Percentiles rank a stretch among this genome's conserved stretches.
Conservation (phyloP, 2,888 invertebrate species). For the Aspidiotus destructor region DNA sequence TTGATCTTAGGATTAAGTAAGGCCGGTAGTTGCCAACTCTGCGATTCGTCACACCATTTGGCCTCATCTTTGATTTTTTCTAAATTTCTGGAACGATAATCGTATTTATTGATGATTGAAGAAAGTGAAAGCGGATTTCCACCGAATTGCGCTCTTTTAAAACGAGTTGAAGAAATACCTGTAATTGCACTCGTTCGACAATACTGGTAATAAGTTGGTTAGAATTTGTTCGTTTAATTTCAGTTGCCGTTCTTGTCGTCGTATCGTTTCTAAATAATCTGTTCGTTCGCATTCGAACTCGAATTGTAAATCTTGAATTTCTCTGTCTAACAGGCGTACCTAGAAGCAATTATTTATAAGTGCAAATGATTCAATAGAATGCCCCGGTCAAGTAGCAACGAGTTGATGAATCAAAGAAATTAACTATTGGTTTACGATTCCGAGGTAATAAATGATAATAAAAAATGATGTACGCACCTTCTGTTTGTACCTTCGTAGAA, state of each 20-base stretch:
- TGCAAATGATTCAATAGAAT: not conserved
- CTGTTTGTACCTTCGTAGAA: constrained; percentile 54
- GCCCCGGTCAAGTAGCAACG: not conserved
- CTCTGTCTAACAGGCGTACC: constrained; percentile 55
- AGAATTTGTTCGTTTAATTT: constrained; percentile 57
- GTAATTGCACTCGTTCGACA: constrained; percentile 65
- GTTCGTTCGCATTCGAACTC: constrained; percentile 72
- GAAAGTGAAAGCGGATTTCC: not conserved
- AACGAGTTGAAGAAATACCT: constrained; percentile 42
- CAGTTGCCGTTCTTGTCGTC: constrained; percentile 59
- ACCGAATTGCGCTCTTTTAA: no score
- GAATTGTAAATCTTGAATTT: constrained; percentile 64
- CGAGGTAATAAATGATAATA: not conserved
- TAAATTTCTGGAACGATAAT: constrained; percentile 48
- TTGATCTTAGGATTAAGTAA: constrained; percentile 54
- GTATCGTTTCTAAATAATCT: constrained; percentile 73
- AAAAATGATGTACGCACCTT: constrained; percentile 45
- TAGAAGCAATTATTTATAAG: not conserved
- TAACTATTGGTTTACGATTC: not conserved
- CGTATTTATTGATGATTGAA: not conserved
- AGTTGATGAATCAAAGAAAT: not conserved
- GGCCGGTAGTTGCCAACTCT: constrained; percentile 62
- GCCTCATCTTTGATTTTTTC: constrained; percentile 58
- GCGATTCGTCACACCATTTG: constrained; percentile 63
- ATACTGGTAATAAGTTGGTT: constrained; percentile 56